Base-by-base conservation (phyloP, 2,113 vertebrate genomes). In the Pyrgilauda ruficollis region DNA sequence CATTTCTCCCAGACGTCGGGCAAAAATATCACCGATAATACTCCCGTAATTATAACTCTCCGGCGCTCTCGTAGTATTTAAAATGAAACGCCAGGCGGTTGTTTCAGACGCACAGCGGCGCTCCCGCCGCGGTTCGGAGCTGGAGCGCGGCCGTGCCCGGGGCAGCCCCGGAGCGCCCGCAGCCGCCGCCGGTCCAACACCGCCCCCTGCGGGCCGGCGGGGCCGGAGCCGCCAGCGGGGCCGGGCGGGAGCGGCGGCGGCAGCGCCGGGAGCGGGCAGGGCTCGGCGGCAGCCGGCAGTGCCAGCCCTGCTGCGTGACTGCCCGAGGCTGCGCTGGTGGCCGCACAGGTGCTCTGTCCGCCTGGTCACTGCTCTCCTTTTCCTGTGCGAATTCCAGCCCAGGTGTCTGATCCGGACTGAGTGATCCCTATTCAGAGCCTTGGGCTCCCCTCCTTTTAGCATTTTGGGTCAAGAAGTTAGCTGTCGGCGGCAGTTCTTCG, bases 31-130 rank as follows among this genome's bases (percentile, higher is more conserved):
- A 21, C 30, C 30, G 53, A 31, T 21, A 55, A 3, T 55, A 4
- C 27, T 47, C 27, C 0, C 14, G 3, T 27, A 12, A 5, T 72
- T 28, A 1, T 3, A 11, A 15, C 1, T 3, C 22, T 6, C 10
- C 1, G 7, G 19, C 7, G 24, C 27, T 49, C 7, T 28, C 2
- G 5, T 0, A 3, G 31, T 3, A 3, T 15, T 19, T 6, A 0
- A 3, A 0, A 28, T 0, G 30, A 16, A n/a, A 19, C 1, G 4
- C 39, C 7, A 6, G 2, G 4, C 4, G 13, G 4, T 3, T 4
- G 62, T 18, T 82, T 9, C 0, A 23, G 17, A 11, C 7, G 1
- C 53, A 2, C 15, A 1, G 0, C 0, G 7, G 24, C 0, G 24
- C 49, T 53, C 52, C 52, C 1, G 6, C 18, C 18, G 41, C 0